Conservation (phyloP, 64 coral and sea anemone genomes). For the Montipora sp. region DNA sequence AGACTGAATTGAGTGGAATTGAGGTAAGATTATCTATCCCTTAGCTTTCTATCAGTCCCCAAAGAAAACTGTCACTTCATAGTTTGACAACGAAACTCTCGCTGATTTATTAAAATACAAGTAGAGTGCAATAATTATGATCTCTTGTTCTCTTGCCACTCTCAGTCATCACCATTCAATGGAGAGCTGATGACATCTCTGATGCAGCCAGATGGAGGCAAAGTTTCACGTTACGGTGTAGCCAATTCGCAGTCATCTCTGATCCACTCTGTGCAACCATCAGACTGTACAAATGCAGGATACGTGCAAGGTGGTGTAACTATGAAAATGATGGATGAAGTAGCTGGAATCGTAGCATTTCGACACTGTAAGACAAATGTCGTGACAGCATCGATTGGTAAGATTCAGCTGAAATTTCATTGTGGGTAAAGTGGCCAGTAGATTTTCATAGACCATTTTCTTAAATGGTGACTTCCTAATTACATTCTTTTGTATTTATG, state of each 20-base stretch:
- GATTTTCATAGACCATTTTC: too few relatives aligned
- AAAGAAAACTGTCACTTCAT: too few relatives aligned
- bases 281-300: slow-evolving; percentile 79
- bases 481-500: too few relatives aligned
- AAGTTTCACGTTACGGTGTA: slow-evolving; percentile 58
- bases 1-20: too few relatives aligned
- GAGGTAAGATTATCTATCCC: too few relatives aligned
- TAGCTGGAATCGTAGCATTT: slow-evolving; percentile 87
- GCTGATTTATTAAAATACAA: too few relatives aligned
- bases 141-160: neutral
- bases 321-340: slow-evolving; percentile 99
- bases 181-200: neutral
- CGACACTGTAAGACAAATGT: slow-evolving; percentile 95
- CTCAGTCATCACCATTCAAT: slow-evolving; percentile 7
- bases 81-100: too few relatives aligned
- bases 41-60: too few relatives aligned
- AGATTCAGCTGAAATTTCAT: neutral
- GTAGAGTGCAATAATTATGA: neutral
- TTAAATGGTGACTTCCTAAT: too few relatives aligned
- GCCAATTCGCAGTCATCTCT: slow-evolving; percentile 78
- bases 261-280: slow-evolving; percentile 90
- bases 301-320: slow-evolving; percentile 86
- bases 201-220: neutral
- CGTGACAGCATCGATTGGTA: slow-evolving; percentile 92
- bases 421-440: too few relatives aligned